Conservation (phyloP, 2,113 vertebrate genomes). For the Oncorhynchus nerka region DNA sequence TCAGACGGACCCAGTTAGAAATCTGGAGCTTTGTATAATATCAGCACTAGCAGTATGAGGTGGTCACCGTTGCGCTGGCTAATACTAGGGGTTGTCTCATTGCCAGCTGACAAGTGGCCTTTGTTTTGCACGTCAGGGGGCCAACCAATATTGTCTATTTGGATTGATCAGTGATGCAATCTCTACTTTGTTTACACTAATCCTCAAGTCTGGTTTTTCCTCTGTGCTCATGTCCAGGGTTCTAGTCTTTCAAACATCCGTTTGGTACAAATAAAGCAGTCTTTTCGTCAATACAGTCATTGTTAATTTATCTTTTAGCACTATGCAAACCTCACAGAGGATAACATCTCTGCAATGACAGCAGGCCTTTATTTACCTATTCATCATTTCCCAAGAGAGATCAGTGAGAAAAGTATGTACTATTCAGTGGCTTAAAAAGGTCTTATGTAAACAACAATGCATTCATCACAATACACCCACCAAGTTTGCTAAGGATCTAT, state of each 20-base stretch:
- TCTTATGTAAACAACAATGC: not conserved
- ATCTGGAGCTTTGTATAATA: not conserved
- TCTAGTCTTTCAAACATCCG: not conserved
- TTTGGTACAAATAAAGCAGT: not conserved
- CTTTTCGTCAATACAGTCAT: not conserved
- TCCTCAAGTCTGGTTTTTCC: not conserved
- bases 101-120: not conserved
- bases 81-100: not conserved
- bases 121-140: not conserved
- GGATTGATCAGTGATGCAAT: constrained; percentile 4
- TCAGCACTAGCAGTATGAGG: not conserved
- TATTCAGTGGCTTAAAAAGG: not conserved
- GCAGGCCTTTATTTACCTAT: not conserved
- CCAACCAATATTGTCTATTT: not conserved
- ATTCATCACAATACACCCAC: not conserved
- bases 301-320: not conserved
- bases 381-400: not conserved
- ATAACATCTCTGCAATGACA: not conserved
- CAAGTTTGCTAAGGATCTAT: too few relatives aligned
- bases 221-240: not conserved
- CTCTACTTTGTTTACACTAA: not conserved
- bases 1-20: constrained; percentile 8
- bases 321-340: not conserved
- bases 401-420: not conserved
- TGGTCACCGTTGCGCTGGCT: not conserved